These are phyloP conservation scores for Diarsia dahlii DNA, from an alignment of 2,888 invertebrate genomes.

Conservation along the genomic window DNA sequence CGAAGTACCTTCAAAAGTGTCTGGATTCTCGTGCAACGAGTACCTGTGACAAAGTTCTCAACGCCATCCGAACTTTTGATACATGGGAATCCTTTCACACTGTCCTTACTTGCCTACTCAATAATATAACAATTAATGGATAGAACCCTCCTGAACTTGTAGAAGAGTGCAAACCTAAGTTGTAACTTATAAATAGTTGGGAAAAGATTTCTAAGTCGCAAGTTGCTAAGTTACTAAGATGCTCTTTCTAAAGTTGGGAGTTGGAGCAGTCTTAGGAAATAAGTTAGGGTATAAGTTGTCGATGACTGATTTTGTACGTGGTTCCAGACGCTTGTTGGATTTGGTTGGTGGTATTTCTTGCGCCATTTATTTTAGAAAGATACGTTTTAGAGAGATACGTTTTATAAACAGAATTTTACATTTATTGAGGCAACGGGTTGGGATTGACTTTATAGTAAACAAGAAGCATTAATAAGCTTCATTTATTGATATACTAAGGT, in stretches of 20 bases:
- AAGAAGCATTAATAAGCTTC: not conserved
- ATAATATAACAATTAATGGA: conserved; percentile 72
- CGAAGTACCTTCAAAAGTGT: conserved; percentile 56
- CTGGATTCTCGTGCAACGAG: conserved; percentile 47
- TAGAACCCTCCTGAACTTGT: conserved; percentile 50
- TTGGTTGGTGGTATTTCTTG: not conserved
- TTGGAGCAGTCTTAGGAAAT: conserved; percentile 41
- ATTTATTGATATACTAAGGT: not conserved
- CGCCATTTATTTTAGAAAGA: not conserved
- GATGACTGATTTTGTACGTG: conserved; percentile 38
- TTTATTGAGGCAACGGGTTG: not conserved
- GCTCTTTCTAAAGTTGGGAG: conserved; percentile 42
- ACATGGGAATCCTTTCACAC: conserved; percentile 79
- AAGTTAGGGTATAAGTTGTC: conserved; percentile 45
- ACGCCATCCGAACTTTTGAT: conserved; percentile 73
- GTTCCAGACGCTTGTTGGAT: conserved; percentile 13
- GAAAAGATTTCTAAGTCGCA: conserved; percentile 65
- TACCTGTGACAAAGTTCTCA: conserved; percentile 70
- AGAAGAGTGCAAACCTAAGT: conserved; percentile 60
- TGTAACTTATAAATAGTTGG: conserved; percentile 62
- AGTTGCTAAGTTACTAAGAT: conserved; percentile 62
- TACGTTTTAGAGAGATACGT: not conserved
- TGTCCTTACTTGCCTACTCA: conserved; percentile 44
- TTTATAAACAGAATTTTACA: not conserved
- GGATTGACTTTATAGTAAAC: not conserved